Evolutionary conservation across 2,113 vertebrate genomes (phyloP), one percentile per base, ranked within the genome.

Genomic region (Cyprinodon tularosa): DNA sequence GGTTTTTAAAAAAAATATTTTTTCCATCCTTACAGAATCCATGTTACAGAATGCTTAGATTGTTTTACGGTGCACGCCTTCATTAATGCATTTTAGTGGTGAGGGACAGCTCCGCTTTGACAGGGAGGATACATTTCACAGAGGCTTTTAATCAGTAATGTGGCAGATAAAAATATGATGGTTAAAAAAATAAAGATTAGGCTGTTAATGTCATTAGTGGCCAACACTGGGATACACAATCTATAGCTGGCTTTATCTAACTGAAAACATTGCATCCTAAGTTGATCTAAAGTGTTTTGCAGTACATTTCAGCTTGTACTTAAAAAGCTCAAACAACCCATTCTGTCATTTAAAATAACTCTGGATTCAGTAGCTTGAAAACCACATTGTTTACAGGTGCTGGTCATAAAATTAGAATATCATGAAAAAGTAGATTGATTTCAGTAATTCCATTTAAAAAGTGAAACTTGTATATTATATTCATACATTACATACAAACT

Each of bases 261-360:
- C 77, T 38, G 44, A 20, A 81, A 66, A 71, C 44, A 48, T 72
- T 57, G 5, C 17, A 64, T 8, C 1, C 61, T 12, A 38, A 61
- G 38, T 68, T 37, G 62, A 71, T 81, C 75, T 37, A 68, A 53
- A 50, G 57, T 22, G 40, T 73, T 77, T 7, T 74, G 50, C 50
- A 3, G 50, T 57, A 60, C 45, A 73, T 57, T 66, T 45, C 36
- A 14, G 44, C 62, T 59, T 79, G 39, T 5, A 36, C n/a, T 64
- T 71, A 85, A 80, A 86, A 85, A 85, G 70, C 60, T 47, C 50
- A 4, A 83, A 61, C 64, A 72, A 45, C 64, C 69, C 68, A 64
- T 68, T 14, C 40, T 29, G 68, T 63, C 64, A 68, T 68, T 74
- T 66, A 74, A 66, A 74, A 80, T 72, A 77, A 20, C 73, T 66